A percentile compares a stretch with the other conserved stretches of the same genome.
These are phyloP conservation scores for Stichopus horrens DNA, from an alignment of 53 echinoderm and acorn worm genomes.

Conservation along the genomic window DNA sequence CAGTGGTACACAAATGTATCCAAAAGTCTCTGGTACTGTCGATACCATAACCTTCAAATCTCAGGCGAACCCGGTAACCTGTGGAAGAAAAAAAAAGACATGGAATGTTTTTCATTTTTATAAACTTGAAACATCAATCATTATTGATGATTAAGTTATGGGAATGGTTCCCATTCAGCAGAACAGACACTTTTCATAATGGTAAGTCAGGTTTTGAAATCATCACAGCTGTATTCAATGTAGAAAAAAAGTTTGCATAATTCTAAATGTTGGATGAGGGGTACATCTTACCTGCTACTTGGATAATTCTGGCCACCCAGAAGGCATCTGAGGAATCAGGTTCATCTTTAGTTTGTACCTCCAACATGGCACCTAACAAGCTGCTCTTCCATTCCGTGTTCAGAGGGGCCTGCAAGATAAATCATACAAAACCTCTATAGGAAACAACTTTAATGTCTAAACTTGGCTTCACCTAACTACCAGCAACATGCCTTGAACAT, in stretches of 20 bases:
- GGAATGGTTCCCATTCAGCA: too few species aligned
- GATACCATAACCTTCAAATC: conserved; percentile 94
- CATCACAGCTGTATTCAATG: background rate
- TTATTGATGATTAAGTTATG: too few species aligned
- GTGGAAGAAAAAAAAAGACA: background rate
- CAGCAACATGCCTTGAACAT: too few species aligned
- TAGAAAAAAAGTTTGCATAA: background rate
- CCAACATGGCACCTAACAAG: conserved; percentile 74
- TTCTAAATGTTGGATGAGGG: background rate
- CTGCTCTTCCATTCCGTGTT: conserved; percentile 85
- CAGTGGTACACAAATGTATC: conserved; percentile 82
- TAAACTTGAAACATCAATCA: too few species aligned
- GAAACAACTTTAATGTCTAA: too few species aligned
- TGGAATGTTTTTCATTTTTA: too few species aligned
- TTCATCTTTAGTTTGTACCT: conserved; percentile 78
- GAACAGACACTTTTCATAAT: background rate
- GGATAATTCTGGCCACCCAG: conserved; percentile 90
- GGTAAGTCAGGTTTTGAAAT: background rate
- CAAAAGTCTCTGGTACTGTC: conserved; percentile 86
- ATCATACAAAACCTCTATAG: too few species aligned
- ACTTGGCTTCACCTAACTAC: too few species aligned
- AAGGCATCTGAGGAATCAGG: conserved; percentile 69
- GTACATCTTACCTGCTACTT: conserved; percentile 73
- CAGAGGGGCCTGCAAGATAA: conserved; percentile 68
- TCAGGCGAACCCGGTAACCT: conserved; percentile 83